Percentiles rank a stretch among this genome's conserved stretches.
phyloP scores from a whole-genome alignment of 2,888 invertebrate species.

The Tipula confusa region DNA sequence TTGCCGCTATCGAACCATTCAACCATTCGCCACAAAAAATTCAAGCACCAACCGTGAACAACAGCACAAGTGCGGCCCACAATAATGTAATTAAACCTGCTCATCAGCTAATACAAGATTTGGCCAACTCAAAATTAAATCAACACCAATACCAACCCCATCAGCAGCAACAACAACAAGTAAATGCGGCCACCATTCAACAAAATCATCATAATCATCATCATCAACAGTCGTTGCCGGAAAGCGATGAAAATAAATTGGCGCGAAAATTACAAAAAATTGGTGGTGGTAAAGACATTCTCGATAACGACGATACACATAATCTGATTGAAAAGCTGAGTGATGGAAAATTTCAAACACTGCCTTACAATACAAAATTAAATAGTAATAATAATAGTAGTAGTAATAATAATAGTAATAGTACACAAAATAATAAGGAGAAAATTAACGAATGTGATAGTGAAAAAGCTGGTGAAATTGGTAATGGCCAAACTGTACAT shows the following conservation, averaged over 20 bases:
- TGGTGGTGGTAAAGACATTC: conserved; percentile 31
- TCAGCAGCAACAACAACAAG: conserved; percentile 36
- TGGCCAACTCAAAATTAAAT: conserved; percentile 46
- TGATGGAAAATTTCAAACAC: conserved; percentile 86
- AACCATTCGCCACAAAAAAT: conserved; percentile 70
- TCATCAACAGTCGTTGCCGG: conserved; percentile 53
- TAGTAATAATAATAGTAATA: not conserved
- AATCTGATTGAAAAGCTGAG: conserved; percentile 71
- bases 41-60: not conserved
- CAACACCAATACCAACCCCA: conserved; percentile 32
- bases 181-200: conserved; percentile 52
- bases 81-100: not conserved
- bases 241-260: conserved; percentile 53
- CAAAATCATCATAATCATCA: conserved; percentile 47
- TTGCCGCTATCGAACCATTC: conserved; percentile 83
- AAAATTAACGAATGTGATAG: conserved; percentile 40
- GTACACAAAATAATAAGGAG: not conserved
- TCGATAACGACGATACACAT: conserved; percentile 49
- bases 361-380: conserved; percentile 86
- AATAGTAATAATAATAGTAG: conserved; percentile 48
- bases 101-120: conserved; percentile 48
- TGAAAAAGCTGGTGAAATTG: conserved; percentile 40
- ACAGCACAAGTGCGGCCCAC: not conserved
- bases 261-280: conserved; percentile 46
- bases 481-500: conserved; percentile 53